Percentiles rank a stretch among this genome's conserved stretches.
Conservation (phyloP, 2,797 vertebrate genomes). For the Stomatorhinus walkeri region DNA sequence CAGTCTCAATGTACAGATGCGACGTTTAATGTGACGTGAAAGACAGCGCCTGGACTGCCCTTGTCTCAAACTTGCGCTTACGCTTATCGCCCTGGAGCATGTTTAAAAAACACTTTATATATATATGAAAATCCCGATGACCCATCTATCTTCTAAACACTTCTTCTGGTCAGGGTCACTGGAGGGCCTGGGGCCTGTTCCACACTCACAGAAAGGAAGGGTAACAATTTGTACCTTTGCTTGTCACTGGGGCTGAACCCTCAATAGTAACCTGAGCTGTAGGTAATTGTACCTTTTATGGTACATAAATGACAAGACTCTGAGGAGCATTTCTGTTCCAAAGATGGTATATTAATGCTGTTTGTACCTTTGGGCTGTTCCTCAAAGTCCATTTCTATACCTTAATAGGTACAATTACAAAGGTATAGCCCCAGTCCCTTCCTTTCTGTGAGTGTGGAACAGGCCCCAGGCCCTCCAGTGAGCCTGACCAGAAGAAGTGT, state of each 20-base stretch:
- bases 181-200: neutral
- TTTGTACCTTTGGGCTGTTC: neutral
- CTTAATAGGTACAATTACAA: neutral
- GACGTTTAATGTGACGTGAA: neutral
- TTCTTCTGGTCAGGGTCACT: neutral
- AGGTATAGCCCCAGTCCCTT: neutral
- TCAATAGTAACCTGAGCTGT: neutral
- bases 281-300: neutral
- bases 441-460: neutral
- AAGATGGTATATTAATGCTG: neutral
- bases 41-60: neutral
- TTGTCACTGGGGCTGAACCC: neutral
- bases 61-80: neutral
- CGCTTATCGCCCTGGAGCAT: neutral
- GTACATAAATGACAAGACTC: neutral
- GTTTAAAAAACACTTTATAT: neutral
- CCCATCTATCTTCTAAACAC: neutral
- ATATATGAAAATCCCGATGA: neutral
- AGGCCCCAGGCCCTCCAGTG: neutral
- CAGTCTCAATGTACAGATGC: neutral
- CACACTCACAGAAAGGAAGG: neutral
- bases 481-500: neutral
- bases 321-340: neutral
- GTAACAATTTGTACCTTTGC: too few relatives aligned
- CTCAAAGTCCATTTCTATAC: neutral